Evolutionary conservation across 2,797 vertebrate genomes (phyloP), one percentile per base, ranked within the genome.

Genomic region (Babyrousa celebensis): DNA sequence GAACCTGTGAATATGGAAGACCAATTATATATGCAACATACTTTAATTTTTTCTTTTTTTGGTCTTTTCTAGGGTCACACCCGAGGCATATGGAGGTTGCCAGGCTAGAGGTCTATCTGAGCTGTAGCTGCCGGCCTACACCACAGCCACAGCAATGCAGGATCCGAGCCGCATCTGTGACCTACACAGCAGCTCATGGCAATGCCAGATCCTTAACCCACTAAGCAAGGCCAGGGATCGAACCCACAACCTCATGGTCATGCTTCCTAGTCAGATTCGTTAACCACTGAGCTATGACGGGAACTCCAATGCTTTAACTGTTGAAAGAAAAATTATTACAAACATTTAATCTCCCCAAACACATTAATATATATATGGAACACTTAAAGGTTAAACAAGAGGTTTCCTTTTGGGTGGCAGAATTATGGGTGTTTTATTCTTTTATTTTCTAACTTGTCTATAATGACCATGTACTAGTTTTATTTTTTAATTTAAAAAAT

Each of bases 381-480:
- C 27, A 54, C 7, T 32, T 56, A 5, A 95, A 75, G 25, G 6
- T 32, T 72, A 94, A 63, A 74, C 21, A 67, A 71, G 62, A 93
- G 25, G 21, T 77, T 67, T 94, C 67, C 54, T 88, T 77, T 75
- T 65, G 25, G 27, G n/a, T 71, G 60, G 29, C 0, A 89, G 48
- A 17, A 82, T 60, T 79, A 79, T 17, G 65, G 54, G 43, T 58
- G 86, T 72, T 85, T 93, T 56, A 90, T 56, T 80, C 23, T 94
- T 82, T 95, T 89, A 85, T 65, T 96, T 89, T 92, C 52, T 36
- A 36, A 62, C 71, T 82, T 96, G 94, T 67, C 60, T 75, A 48
- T 40, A 79, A 79, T 68, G 29, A 78, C 54, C 18, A 54, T 60
- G 6, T 79, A 43, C 20, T 79, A 9, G 7, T 72, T 75, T 74